Conservation (phyloP, 2,113 vertebrate genomes). For the Laticauda laticaudata region DNA sequence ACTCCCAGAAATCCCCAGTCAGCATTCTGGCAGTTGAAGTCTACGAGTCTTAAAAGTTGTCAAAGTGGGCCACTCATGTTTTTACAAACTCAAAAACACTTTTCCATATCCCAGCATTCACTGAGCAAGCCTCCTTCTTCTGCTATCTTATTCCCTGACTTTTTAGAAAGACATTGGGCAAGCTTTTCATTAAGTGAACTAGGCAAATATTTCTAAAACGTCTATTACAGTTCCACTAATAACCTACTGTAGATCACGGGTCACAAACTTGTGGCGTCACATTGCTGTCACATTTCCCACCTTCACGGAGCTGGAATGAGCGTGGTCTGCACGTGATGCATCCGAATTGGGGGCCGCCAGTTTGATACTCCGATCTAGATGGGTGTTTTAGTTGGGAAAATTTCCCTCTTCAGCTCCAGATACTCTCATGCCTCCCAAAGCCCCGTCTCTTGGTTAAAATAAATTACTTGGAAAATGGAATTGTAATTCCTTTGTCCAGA, state of each 20-base stretch:
- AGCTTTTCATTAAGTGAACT: conserved; percentile 15
- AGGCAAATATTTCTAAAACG: conserved; percentile 7
- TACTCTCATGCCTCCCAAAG: not conserved
- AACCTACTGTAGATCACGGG: too few relatives aligned
- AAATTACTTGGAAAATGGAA: not conserved
- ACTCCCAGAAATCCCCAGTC: not conserved
- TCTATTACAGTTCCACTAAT: not conserved
- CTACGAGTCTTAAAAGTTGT: not conserved
- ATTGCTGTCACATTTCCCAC: too few relatives aligned
- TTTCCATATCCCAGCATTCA: conserved; percentile 36
- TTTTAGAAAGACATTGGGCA: conserved; percentile 12
- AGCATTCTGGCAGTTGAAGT: not conserved
- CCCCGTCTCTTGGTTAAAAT: not conserved
- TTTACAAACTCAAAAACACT: conserved; percentile 46
- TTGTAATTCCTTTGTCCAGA: not conserved
- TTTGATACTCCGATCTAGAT: not conserved
- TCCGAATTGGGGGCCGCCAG: too few relatives aligned
- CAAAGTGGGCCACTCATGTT: not conserved
- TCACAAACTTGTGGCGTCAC: too few relatives aligned
- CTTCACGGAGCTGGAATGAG: too few relatives aligned
- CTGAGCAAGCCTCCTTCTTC: not conserved
- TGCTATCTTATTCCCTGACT: not conserved
- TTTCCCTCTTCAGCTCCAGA: not conserved
- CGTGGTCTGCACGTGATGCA: too few relatives aligned
- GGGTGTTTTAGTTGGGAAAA: not conserved